Evolutionary conservation across 2,113 vertebrate species (phyloP), one percentile per base, ranked within the genome.

Genomic region (Hypanus sabinus): DNA sequence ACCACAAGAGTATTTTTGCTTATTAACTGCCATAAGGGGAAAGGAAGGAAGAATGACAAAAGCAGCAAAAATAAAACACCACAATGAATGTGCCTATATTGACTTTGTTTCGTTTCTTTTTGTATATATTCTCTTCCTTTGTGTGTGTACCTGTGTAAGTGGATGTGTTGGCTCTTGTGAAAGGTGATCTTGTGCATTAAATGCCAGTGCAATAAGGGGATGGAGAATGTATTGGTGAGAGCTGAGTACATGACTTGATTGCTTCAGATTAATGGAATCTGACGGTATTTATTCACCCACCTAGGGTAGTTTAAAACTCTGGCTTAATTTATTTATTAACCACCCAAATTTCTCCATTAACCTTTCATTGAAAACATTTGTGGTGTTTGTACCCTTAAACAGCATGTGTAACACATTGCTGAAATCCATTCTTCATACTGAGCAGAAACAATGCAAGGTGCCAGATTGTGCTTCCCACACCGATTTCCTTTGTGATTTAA

Each of bases 401-500:
- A 65, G 16, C 62, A 33, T 71, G 70, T 73, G 91, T 38, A 71
- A 92, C 36, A 24, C 33, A 70, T 92, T 65, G 68, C 33, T 92
- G 90, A 92, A 71, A 71, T 93, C 70, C 70, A 93, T 36, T 46
- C 70, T 73, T 93, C 33, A 73, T 73, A 14, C 70, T 55, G 91
- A 73, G 38, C 4, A 27, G 10, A 55, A 93, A 9, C 38, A 38
- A 36, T 75, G 68, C 36, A 71, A 22, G 36, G 20, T 93, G 91
- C 65, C 91, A 93, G 91, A 93, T 46, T 73, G 68, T 90, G 36
- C 70, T 70, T 93, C 70, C 91, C 6, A 5, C 68, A 73, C 38
- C 38, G 55, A 55, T 73, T 93, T 38, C 36, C 70, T 20, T 68
- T 93, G 38, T 93, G 91, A 73, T 93, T 90, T 71, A 93, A 71